Evolutionary conservation across 2,113 vertebrate genomes (phyloP).

Genomic region (Polyodon spathula): DNA sequence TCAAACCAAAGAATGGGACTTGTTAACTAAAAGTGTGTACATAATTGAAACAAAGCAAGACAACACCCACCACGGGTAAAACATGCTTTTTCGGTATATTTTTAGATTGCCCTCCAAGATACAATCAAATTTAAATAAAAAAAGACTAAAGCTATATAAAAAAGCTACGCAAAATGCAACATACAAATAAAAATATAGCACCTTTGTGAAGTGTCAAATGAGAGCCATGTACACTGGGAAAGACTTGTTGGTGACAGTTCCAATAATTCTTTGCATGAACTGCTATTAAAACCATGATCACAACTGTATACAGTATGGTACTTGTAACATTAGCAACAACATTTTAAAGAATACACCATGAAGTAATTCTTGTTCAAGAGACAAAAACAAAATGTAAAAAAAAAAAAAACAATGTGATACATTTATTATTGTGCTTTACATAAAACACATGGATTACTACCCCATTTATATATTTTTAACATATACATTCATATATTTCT

Average conservation of each 20-base stretch:
- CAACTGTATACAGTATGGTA: too few species aligned
- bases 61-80: too few species aligned
- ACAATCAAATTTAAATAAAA: constrained; percentile 3
- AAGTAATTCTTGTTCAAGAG: constrained; percentile 29
- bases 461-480: too few species aligned
- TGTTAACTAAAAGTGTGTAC: too few species aligned
- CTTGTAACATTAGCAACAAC: constrained; percentile 12
- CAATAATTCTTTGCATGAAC: not conserved
- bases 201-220: constrained; percentile 45
- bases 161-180: not conserved
- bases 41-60: too few species aligned
- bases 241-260: not conserved
- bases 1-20: too few species aligned
- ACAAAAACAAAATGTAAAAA: constrained; percentile 19
- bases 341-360: constrained; percentile 40
- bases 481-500: too few species aligned
- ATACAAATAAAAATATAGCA: constrained; percentile 50
- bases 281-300: too few species aligned
- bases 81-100: not conserved
- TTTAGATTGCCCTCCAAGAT: constrained; percentile 3
- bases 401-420: constrained; percentile 11
- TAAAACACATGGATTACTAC: too few species aligned
- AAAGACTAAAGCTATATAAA: constrained; percentile 1
- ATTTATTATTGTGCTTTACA: too few species aligned
- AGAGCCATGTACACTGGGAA: not conserved